phyloP scores from a whole-genome alignment of 2,888 invertebrate species.

The Yponomeuta cagnagella region DNA sequence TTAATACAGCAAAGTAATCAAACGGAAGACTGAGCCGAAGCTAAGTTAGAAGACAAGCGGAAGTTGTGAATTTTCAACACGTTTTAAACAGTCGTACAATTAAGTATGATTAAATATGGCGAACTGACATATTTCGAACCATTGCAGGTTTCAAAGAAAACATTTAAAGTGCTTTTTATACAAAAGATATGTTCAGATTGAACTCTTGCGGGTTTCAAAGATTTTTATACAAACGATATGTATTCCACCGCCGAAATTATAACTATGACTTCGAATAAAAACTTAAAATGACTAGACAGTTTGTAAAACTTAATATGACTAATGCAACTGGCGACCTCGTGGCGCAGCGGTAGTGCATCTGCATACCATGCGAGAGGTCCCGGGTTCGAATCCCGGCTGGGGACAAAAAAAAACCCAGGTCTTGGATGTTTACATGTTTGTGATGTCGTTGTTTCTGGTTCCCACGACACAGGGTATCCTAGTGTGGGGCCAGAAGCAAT shows the following conservation, averaged over 20 bases:
- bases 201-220: too few species aligned
- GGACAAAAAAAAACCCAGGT: too few species aligned
- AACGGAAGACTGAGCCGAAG: constrained; percentile 7
- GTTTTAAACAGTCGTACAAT: too few species aligned
- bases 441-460: too few species aligned
- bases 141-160: too few species aligned
- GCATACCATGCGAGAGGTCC: constrained; percentile 68
- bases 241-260: neutral
- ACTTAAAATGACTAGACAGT: constrained; percentile 5
- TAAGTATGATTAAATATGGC: too few species aligned
- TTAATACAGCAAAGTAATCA: neutral
- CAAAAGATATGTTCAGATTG: too few species aligned
- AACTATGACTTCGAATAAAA: neutral
- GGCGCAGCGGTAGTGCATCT: neutral
- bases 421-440: too few species aligned
- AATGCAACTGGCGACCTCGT: neutral
- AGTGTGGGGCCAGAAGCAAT: too few species aligned
- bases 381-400: constrained; percentile 75
- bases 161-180: too few species aligned
- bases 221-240: neutral
- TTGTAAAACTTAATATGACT: neutral
- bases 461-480: too few species aligned
- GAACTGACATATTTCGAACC: too few species aligned
- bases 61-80: neutral
- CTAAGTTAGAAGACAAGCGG: neutral